Conservation (phyloP, 2,888 invertebrate species). For the Ceramica pisi region DNA sequence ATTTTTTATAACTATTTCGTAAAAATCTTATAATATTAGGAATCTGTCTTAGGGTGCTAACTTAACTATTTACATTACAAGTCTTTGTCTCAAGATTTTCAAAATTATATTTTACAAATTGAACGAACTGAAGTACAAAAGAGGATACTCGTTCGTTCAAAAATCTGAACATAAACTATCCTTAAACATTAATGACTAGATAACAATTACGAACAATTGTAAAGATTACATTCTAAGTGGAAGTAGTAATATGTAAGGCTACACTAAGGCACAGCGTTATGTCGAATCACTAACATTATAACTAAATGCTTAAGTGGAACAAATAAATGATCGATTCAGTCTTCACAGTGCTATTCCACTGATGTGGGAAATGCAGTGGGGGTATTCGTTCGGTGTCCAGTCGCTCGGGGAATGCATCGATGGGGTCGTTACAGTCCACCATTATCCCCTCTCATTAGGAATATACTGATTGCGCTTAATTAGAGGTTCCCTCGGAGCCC, state of each 20-base stretch:
- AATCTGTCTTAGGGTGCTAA: conserved; percentile 88
- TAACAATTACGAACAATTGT: conserved; percentile 82
- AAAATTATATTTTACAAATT: conserved; percentile 60
- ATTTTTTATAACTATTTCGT: conserved; percentile 74
- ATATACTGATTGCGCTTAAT: conserved; percentile 91
- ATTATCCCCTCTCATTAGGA: conserved; percentile 91
- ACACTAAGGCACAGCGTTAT: conserved; percentile 88
- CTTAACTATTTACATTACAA: conserved; percentile 82
- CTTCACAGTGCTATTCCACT: conserved; percentile 85
- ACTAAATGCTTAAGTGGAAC: conserved; percentile 87
- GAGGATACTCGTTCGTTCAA: conserved; percentile 38
- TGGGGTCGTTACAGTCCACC: conserved; percentile 88
- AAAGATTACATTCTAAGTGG: conserved; percentile 77
- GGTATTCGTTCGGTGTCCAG: conserved; percentile 82
- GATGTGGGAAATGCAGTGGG: conserved; percentile 84
- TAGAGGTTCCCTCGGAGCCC: conserved; percentile 87
- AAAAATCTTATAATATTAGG: conserved; percentile 87
- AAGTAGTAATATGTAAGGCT: conserved; percentile 81
- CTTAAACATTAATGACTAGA: conserved; percentile 88
- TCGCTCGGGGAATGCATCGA: conserved; percentile 88
- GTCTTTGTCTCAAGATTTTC: conserved; percentile 85
- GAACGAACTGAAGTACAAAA: conserved; percentile 30
- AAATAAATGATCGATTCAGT: conserved; percentile 86
- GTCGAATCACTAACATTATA: conserved; percentile 81
- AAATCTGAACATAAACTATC: conserved; percentile 68